A percentile compares a stretch with the other conserved stretches of the same genome.
Evolutionary conservation across 1,140 invertebrate genomes (phyloP).

Genomic region (Nasonia giraulti): DNA sequence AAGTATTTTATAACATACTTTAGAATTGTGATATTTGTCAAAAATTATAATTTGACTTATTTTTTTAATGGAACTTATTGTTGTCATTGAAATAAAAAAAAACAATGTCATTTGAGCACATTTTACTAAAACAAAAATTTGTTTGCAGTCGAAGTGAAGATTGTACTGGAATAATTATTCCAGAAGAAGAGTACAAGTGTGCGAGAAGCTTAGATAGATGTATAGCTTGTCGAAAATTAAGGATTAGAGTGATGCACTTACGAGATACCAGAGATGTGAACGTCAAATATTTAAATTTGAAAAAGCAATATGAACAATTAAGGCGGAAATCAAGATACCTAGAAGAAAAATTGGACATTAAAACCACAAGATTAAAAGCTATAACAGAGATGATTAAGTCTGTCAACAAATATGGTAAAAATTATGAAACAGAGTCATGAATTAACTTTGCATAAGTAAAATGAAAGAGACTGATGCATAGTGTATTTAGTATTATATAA

Average conservation of each 20-base stretch:
- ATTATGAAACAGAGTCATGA: background rate
- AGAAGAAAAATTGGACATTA: background rate
- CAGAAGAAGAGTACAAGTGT: background rate
- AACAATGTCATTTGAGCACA: background rate
- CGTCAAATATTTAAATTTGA: background rate
- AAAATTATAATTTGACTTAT: no score
- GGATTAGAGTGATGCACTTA: background rate
- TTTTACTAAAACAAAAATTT: background rate
- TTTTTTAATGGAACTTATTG: no score
- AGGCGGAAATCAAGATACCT: background rate
- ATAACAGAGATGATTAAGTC: conserved; percentile 29
- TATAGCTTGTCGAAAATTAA: conserved; percentile 1
- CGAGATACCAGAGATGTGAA: background rate
- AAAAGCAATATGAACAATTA: background rate
- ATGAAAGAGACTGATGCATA: background rate
- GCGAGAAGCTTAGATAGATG: background rate
- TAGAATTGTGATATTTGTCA: background rate
- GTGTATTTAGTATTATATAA: background rate
- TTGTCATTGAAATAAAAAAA: background rate
- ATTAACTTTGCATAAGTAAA: background rate
- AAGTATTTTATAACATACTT: background rate
- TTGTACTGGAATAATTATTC: conserved; percentile 1
- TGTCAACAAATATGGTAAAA: conserved; percentile 21
- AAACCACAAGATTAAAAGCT: conserved; percentile 16
- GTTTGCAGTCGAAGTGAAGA: background rate